These are phyloP conservation scores for Cryptocephalus primarius DNA, from an alignment of 2,888 invertebrate genomes.

Conservation along the genomic window DNA sequence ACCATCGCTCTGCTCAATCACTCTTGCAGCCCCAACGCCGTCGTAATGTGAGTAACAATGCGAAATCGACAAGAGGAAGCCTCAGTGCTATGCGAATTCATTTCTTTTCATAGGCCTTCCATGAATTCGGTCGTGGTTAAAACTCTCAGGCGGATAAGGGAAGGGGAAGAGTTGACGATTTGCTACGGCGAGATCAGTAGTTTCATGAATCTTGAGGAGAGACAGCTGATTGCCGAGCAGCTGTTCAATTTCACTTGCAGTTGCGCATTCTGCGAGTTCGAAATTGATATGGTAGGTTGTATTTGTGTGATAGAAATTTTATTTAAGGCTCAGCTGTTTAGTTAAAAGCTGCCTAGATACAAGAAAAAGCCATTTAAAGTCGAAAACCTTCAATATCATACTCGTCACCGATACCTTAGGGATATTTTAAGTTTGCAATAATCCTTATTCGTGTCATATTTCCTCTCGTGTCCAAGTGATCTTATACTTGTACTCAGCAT, in stretches of 20 bases:
- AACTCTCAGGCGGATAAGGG: slow-evolving; percentile 13
- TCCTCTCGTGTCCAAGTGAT: no score
- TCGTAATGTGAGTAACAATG: slow-evolving; percentile 16
- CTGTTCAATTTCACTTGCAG: slow-evolving; percentile 15
- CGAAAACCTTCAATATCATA: no score
- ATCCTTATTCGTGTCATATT: no score
- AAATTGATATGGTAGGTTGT: slow-evolving; percentile 13
- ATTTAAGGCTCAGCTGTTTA: neutral
- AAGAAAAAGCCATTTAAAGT: no score
- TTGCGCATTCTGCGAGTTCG: slow-evolving; percentile 13
- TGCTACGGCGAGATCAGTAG: slow-evolving; percentile 16
- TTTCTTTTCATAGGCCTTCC: no score
- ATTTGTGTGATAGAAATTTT: no score
- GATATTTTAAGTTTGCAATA: no score
- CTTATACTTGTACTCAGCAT: no score
- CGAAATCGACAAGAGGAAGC: no score
- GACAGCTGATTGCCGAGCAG: slow-evolving; percentile 12
- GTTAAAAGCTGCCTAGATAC: neutral
- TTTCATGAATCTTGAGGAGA: slow-evolving; percentile 8
- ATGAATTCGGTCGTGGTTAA: slow-evolving; percentile 15
- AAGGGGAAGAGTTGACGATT: slow-evolving; percentile 19
- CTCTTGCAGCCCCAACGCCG: slow-evolving; percentile 19
- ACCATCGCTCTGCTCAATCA: slow-evolving; percentile 18
- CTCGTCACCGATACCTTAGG: no score
- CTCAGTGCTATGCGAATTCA: no score